Base-by-base conservation (phyloP, 1,140 invertebrate genomes). In the Babylonia areolata region DNA sequence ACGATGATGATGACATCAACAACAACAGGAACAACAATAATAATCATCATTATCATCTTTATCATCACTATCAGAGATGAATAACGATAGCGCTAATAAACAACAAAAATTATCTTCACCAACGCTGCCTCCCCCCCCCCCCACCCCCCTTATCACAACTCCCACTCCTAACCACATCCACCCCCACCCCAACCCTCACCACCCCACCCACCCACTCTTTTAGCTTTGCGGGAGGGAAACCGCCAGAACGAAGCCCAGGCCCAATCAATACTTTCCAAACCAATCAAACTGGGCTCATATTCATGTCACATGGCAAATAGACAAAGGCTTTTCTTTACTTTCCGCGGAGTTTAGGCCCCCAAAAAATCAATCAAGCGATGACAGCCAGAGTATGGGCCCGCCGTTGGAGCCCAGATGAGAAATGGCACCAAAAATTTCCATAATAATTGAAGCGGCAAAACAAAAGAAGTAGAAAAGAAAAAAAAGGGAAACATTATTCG, bases 391-490 rank as follows among this genome's bases (percentile, higher is more conserved):
- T 64, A 64, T n/a, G 58, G n/a, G 58, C 28, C 28, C 20, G 23
- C 58, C 58, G 28, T 23, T 23, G 58, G 58, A 64, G 58, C 6
- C 28, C 58, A 64, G 58, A 64, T 64, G 58, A 64, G 58, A 64
- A 64, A 64, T 64, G 58, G 58, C 58, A 64, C 58, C 58, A 64
- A 64, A 64, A 64, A 64, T 64, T 64, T 64, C 58, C 58, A 64
- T 64, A 64, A 64, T 64, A 64, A 64, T 64, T 64, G 58, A 64
- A 64, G 58, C 58, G 58, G 58, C 58, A 64, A 64, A 64, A 64
- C 17, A 64, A n/a, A 64, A 51, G 46, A 51, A 20, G 20, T 20
- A 51, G 46, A 51, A 51, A 51, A 51, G 9, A 51, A 20, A 5
- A 64, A 64, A 64, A 64, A 11, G 28, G 58, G 58, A 28, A 64